Evolutionary conservation across 2,113 vertebrate species (phyloP), one percentile per base, ranked within the genome.

Genomic region (Calyptommatus sinebrachiatus): DNA sequence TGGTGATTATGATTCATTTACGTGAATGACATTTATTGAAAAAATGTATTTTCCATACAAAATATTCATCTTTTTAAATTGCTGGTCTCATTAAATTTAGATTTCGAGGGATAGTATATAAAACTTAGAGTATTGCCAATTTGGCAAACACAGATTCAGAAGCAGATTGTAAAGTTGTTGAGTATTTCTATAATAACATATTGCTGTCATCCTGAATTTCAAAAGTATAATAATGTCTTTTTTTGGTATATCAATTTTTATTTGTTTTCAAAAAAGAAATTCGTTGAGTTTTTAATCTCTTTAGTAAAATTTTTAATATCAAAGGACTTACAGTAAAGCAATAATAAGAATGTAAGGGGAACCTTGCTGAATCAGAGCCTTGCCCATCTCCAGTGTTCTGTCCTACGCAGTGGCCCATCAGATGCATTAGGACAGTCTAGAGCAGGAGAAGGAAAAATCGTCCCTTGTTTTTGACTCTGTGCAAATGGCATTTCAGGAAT

Each of bases 1-100:
- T 78, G 29, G 41, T 60, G 8, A 24, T 72, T 72, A 21, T 48
- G 69, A 79, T 79, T 79, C 12, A 65, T 79, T 79, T 46, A 29
- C 45, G 28, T 12, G 31, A 57, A 45, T 65, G 8, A 24, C 16
- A 65, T 5, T 73, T n/a, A 18, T 50, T 67, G 24, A 12, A 46
- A 53, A 41, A 18, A 41, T 16, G 26, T 46, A 12, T 24, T 18
- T 65, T 46, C 21, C 61, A 28, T 63, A 41, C 61, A 65, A 46
- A n/a, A 14, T 35, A 62, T 80, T 80, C 41, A 73, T 35, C 48
- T 12, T 67, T 60, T 60, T 11, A 60, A 35, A 73, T 53, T 66
- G 28, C 28, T 6, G 1, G n/a, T 22, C 9, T 41, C 26, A 29
- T 3, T 73, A 71, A 2, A 46, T 41, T 74, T 28, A 53, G 45